Conservation (phyloP, 2,888 invertebrate species). For the Lasioglossum zephyrum region DNA sequence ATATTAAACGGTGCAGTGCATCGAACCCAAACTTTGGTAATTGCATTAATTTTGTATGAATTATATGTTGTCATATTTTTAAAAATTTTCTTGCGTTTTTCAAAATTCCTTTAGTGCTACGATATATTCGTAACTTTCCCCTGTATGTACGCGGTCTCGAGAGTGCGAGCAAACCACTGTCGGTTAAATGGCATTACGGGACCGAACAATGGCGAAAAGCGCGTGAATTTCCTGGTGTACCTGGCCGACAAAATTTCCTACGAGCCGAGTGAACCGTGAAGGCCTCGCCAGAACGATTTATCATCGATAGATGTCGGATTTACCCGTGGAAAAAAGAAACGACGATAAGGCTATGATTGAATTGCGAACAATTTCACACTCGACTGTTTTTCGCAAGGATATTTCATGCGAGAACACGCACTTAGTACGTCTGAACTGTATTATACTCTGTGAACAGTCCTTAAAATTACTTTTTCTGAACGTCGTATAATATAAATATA, state of each 20-base stretch:
- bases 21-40: no score
- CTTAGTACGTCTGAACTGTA: no score
- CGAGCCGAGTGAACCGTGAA: conserved; percentile 19
- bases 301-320: conserved; percentile 38
- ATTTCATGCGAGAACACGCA: background rate
- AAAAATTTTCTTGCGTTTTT: no score
- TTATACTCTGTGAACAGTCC: no score
- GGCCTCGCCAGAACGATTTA: conserved; percentile 23
- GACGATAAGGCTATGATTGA: conserved; percentile 29
- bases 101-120: background rate
- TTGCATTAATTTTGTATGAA: no score
- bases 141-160: background rate
- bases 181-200: background rate
- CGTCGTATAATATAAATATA: no score
- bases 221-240: background rate
- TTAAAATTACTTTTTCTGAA: no score
- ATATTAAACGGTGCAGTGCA: no score
- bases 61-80: no score
- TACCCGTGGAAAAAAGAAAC: conserved; percentile 32
- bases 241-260: conserved; percentile 27
- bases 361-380: background rate
- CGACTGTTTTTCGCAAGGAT: background rate
- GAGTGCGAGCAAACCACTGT: background rate
- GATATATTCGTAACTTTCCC: background rate
- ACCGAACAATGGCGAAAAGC: conserved; percentile 17